phyloP scores from a whole-genome alignment of 2,113 vertebrate species.

The Alaudala cheleensis region DNA sequence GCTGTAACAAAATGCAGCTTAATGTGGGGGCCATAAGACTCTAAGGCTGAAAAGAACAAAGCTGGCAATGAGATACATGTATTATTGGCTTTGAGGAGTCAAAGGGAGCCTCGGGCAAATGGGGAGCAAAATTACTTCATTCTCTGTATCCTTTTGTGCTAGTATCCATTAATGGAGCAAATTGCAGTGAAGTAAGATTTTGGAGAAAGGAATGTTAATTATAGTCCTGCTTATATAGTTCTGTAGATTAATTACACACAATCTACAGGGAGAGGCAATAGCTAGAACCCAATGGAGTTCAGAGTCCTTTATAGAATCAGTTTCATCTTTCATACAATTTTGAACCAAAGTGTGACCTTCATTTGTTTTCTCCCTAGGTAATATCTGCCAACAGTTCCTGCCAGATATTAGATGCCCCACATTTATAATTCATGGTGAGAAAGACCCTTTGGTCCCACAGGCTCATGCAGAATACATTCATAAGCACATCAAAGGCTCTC shows the following conservation, averaged over 20 bases:
- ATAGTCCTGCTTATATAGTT: neutral
- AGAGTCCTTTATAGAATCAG: neutral
- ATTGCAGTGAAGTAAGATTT: neutral
- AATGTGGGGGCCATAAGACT: fast-evolving
- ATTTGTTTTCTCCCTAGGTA: slow-evolving; percentile 75
- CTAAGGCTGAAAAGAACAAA: neutral
- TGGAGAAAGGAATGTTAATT: neutral
- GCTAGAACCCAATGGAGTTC: neutral
- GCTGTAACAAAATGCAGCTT: neutral
- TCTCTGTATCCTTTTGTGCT: neutral
- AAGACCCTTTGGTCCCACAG: slow-evolving; percentile 85
- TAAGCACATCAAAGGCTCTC: slow-evolving; percentile 80
- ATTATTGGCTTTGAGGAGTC: neutral
- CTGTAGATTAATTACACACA: neutral
- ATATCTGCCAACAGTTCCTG: slow-evolving; percentile 84
- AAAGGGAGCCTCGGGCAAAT: neutral
- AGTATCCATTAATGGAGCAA: neutral
- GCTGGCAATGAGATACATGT: neutral
- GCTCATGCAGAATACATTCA: slow-evolving; percentile 84
- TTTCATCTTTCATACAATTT: neutral
- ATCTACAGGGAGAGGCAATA: neutral
- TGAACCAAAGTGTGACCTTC: neutral
- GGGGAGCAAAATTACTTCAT: neutral
- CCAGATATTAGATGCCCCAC: slow-evolving; percentile 84
- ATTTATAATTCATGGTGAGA: slow-evolving; percentile 88